A percentile compares a stretch with the other conserved stretches of the same genome.
Conservation (phyloP, 2,888 invertebrate genomes). For the Cactoblastis cactorum region DNA sequence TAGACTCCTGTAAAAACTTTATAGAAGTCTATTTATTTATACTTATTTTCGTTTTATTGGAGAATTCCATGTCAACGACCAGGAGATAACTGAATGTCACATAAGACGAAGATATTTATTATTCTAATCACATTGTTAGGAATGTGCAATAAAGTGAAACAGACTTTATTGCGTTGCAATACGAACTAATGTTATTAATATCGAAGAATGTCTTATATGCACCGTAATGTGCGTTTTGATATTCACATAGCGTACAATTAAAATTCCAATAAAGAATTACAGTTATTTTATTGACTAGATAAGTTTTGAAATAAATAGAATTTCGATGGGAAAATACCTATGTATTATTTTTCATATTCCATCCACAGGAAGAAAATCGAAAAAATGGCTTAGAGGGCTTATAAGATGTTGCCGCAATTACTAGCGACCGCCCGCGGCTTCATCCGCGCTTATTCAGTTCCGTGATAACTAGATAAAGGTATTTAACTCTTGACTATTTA, state of each 20-base stretch:
- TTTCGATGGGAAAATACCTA: too few relatives aligned
- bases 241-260: slow-evolving; percentile 23
- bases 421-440: too few relatives aligned
- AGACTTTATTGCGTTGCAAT: background rate
- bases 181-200: background rate
- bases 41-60: background rate
- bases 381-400: too few relatives aligned
- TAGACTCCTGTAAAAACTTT: too few relatives aligned
- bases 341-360: too few relatives aligned
- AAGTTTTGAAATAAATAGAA: too few relatives aligned
- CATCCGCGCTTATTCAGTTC: too few relatives aligned
- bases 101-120: slow-evolving; percentile 1
- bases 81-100: background rate
- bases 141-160: background rate
- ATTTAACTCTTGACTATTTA: too few relatives aligned
- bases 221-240: slow-evolving; percentile 5
- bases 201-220: background rate
- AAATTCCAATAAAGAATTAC: slow-evolving; percentile 29
- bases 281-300: slow-evolving; percentile 35
- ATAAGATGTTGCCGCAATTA: too few relatives aligned
- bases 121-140: background rate
- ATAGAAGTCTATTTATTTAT: too few relatives aligned
- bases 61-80: slow-evolving; percentile 1
- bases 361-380: too few relatives aligned
- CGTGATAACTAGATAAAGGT: too few relatives aligned